A percentile compares a stretch with the other conserved stretches of the same genome.
phyloP scores from a whole-genome alignment of 2,797 vertebrate genomes.

The Coilia nasus region DNA sequence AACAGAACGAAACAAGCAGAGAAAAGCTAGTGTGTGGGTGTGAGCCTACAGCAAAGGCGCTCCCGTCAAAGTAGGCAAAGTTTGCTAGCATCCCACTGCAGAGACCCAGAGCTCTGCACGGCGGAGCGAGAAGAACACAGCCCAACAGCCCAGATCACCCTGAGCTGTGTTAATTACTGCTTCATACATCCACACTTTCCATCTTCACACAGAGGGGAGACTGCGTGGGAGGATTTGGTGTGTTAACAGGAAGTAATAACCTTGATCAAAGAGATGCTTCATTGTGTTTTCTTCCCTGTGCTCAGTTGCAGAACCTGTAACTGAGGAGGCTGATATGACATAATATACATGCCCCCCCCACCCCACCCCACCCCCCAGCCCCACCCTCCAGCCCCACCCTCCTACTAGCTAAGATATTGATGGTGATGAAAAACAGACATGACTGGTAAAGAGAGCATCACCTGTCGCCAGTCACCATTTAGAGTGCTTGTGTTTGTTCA shows the following conservation, averaged over 20 bases:
- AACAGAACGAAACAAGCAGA: not conserved
- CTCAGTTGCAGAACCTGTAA: not conserved
- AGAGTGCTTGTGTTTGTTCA: not conserved
- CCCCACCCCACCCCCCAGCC: not conserved
- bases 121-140: not conserved
- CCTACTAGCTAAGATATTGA: not conserved
- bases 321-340: not conserved
- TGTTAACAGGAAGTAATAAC: slow-evolving; percentile 50
- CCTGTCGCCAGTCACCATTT: not conserved
- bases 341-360: not conserved
- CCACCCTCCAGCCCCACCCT: not conserved
- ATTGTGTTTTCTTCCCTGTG: not conserved
- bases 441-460: not conserved
- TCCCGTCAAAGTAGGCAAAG: not conserved
- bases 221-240: slow-evolving; percentile 36
- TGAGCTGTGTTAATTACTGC: not conserved
- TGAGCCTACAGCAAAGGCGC: slow-evolving; percentile 14
- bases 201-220: slow-evolving; percentile 24
- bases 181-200: not conserved
- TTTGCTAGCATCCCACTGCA: not conserved
- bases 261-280: slow-evolving; percentile 49
- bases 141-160: not conserved
- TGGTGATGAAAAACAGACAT: not conserved
- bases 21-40: not conserved
- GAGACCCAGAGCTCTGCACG: not conserved